phyloP scores from a whole-genome alignment of 2,797 vertebrate genomes.

The Propithecus perrieri region DNA sequence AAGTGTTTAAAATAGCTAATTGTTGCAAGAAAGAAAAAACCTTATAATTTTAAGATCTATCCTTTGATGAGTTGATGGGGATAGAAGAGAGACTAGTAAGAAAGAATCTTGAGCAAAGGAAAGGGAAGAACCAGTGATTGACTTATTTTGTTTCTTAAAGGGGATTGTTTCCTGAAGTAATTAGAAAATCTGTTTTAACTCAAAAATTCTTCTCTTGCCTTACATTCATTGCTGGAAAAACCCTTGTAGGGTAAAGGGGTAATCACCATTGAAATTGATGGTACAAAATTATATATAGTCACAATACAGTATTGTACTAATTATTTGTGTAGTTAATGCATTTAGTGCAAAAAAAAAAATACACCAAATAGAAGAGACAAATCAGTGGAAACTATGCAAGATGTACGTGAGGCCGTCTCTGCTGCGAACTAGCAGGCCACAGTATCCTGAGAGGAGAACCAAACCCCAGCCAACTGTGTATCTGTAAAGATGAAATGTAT shows the following conservation, averaged over 20 bases:
- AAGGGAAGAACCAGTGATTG: not conserved
- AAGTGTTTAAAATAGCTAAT: not conserved
- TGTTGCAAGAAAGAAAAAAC: not conserved
- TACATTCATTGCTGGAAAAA: not conserved
- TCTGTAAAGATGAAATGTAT: not conserved
- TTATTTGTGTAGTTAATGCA: not conserved
- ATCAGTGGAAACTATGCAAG: fast-evolving
- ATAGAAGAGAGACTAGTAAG: not conserved
- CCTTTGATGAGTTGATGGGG: not conserved
- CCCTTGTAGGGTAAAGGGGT: not conserved
- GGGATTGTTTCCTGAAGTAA: not conserved
- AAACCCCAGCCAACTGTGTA: fast-evolving
- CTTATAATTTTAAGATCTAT: not conserved
- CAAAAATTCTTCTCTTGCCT: not conserved
- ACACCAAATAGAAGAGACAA: not conserved
- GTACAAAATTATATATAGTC: not conserved
- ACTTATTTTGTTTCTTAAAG: not conserved
- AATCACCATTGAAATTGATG: not conserved
- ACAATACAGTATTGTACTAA: not conserved
- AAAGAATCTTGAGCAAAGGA: not conserved
- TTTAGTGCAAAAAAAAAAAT: not conserved
- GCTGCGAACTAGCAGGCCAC: fast-evolving
- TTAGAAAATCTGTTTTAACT: not conserved
- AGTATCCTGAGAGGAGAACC: not conserved
- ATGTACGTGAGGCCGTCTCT: not conserved